Evolutionary conservation across 2,113 vertebrate genomes (phyloP).

Genomic region (Aythya baeri): DNA sequence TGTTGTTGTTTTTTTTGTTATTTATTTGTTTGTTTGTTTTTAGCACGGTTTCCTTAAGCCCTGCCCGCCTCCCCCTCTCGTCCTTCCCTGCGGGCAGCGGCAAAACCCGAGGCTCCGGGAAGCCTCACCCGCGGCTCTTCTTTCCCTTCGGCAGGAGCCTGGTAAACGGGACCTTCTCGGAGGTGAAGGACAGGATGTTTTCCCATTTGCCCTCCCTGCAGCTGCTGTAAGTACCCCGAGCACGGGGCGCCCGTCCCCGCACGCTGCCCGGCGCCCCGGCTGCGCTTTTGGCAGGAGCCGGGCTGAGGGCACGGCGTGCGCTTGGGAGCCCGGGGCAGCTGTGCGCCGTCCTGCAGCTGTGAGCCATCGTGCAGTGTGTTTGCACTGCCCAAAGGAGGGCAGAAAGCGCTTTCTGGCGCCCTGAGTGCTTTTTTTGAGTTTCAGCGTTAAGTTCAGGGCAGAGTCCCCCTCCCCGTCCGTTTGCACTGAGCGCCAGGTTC

Average conservation of each 20-base stretch:
- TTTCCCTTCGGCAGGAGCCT: constrained; percentile 84
- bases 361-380: not conserved
- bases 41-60: too few species aligned
- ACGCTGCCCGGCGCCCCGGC: not conserved
- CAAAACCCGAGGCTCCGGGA: too few species aligned
- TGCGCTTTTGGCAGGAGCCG: not conserved
- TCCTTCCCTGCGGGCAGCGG: too few species aligned
- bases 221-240: constrained; percentile 88
- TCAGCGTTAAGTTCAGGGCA: not conserved
- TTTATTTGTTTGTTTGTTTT: too few species aligned
- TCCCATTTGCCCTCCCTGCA: constrained; percentile 92
- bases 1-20: too few species aligned
- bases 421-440: not conserved
- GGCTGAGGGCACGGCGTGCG: not conserved
- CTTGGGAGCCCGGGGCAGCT: not conserved
- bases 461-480: not conserved
- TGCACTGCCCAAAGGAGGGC: not conserved
- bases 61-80: not conserved
- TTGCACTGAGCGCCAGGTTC: not conserved
- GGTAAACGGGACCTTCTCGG: constrained; percentile 94
- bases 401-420: not conserved
- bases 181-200: constrained; percentile 97
- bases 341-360: not conserved
- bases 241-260: not conserved
- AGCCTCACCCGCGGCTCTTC: not conserved